Evolutionary conservation across 2,113 vertebrate genomes (phyloP).

Genomic region (Piliocolobus tephrosceles): DNA sequence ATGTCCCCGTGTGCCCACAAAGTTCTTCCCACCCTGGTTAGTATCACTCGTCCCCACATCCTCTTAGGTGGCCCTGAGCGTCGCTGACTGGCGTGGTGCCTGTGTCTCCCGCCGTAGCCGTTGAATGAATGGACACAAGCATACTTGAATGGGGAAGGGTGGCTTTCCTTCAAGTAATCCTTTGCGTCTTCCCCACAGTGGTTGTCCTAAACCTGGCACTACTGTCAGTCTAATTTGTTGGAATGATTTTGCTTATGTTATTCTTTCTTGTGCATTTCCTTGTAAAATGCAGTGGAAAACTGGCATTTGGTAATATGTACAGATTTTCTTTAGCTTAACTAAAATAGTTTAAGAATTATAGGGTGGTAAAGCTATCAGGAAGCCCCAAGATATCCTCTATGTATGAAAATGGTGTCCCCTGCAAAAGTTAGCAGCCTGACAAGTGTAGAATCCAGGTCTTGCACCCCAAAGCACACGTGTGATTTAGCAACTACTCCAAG

Average conservation of each 20-base stretch:
- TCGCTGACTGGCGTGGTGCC: rapidly evolving
- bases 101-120: background rate
- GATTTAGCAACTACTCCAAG: background rate
- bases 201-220: background rate
- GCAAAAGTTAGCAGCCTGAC: no score
- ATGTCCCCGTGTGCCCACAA: background rate
- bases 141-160: background rate
- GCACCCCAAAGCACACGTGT: rapidly evolving
- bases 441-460: background rate
- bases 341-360: background rate
- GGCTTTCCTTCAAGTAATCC: background rate
- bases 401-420: no score
- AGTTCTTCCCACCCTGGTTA: background rate
- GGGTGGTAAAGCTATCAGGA: background rate
- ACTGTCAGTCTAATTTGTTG: background rate
- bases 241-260: background rate
- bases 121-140: rapidly evolving
- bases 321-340: background rate
- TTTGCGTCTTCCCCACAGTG: background rate
- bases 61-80: rapidly evolving
- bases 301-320: background rate
- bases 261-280: background rate
- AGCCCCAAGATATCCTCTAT: background rate
- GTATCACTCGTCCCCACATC: rapidly evolving
- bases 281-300: background rate